These are phyloP conservation scores for Lithodes maja DNA, from an alignment of 2,888 invertebrate genomes.

Conservation along the genomic window DNA sequence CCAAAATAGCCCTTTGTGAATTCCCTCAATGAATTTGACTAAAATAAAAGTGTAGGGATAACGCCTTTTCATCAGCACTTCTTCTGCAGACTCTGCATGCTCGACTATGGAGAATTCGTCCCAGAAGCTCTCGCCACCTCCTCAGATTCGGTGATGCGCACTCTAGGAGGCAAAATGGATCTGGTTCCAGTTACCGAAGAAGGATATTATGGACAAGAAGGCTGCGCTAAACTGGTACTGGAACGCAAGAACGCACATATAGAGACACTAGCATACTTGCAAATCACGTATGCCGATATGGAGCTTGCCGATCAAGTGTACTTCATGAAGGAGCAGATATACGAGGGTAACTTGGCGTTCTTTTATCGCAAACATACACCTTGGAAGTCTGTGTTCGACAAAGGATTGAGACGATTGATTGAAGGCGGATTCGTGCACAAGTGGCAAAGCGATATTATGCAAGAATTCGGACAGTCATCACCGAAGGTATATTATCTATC, in stretches of 20 bases:
- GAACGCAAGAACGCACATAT: conserved; percentile 35
- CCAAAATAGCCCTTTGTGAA: too few species aligned
- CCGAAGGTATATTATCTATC: background rate
- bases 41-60: too few species aligned
- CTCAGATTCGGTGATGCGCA: conserved; percentile 14
- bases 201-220: conserved; percentile 45
- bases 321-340: conserved; percentile 54
- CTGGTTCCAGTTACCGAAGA: conserved; percentile 19
- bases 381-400: conserved; percentile 25
- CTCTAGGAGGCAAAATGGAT: conserved; percentile 32
- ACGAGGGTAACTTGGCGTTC: conserved; percentile 60
- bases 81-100: conserved; percentile 36
- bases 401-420: conserved; percentile 10
- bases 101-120: conserved; percentile 58
- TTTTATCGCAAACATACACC: conserved; percentile 63
- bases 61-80: too few species aligned
- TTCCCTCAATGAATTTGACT: too few species aligned
- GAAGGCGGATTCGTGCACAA: conserved; percentile 57
- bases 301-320: conserved; percentile 23
- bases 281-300: conserved; percentile 36
- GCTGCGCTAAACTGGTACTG: conserved; percentile 32
- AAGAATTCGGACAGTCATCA: background rate
- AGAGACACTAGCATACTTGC: conserved; percentile 49
- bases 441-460: conserved; percentile 40
- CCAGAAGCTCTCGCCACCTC: conserved; percentile 36